phyloP scores from a whole-genome alignment of 2,888 invertebrate genomes.

The Epinotia demarniana region DNA sequence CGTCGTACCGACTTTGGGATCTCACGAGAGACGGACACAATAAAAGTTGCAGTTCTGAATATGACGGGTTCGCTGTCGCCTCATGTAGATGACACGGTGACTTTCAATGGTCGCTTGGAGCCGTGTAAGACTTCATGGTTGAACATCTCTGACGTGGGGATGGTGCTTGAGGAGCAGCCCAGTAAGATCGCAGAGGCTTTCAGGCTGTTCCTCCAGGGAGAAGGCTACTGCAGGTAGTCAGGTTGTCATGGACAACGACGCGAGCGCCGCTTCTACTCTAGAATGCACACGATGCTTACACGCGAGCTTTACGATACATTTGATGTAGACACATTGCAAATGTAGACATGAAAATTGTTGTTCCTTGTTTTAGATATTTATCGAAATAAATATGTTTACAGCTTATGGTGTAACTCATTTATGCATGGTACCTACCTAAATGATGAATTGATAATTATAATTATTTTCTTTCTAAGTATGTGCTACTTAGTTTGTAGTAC shows the following conservation, averaged over 20 bases:
- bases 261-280: constrained; percentile 68
- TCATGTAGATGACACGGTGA: constrained; percentile 98
- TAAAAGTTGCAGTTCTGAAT: constrained; percentile 95
- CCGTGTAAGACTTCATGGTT: constrained; percentile 99
- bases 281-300: constrained; percentile 81
- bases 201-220: constrained; percentile 98
- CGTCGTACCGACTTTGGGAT: constrained; percentile 96
- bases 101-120: constrained; percentile 97
- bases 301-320: constrained; percentile 79
- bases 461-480: too few species aligned
- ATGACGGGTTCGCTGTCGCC: constrained; percentile 97
- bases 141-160: constrained; percentile 99
- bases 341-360: constrained; percentile 74
- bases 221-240: constrained; percentile 95
- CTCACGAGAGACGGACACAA: constrained; percentile 85
- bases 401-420: constrained; percentile 42
- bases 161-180: constrained; percentile 99
- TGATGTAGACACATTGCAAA: constrained; percentile 77
- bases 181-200: constrained; percentile 98
- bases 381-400: constrained; percentile 78
- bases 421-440: background rate
- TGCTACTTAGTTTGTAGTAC: too few species aligned
- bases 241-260: constrained; percentile 53
- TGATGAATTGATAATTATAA: too few species aligned
- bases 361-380: constrained; percentile 78